Conservation (phyloP, 2,888 invertebrate genomes). For the Ochropleura leucogaster region DNA sequence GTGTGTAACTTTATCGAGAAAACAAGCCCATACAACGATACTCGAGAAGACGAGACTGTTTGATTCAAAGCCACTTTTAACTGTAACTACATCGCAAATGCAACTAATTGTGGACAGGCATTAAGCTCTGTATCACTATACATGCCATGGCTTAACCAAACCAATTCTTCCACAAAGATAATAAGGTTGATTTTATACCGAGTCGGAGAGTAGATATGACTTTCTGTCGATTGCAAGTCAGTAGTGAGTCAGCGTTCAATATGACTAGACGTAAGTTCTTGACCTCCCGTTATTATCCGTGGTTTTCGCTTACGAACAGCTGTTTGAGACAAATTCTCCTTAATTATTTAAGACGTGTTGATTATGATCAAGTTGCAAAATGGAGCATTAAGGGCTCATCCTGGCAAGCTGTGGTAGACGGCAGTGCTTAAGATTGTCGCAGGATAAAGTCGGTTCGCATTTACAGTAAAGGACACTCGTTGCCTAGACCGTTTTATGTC, state of each 20-base stretch:
- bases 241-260: conserved; percentile 83
- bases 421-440: conserved; percentile 42
- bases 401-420: conserved; percentile 16
- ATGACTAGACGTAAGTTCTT: conserved; percentile 84
- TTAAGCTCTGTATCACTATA: conserved; percentile 51
- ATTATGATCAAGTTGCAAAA: conserved; percentile 50
- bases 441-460: conserved; percentile 38
- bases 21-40: conserved; percentile 50
- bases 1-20: conserved; percentile 51
- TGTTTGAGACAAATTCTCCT: conserved; percentile 63
- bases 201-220: conserved; percentile 50
- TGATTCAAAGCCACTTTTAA: conserved; percentile 69
- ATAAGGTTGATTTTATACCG: conserved; percentile 51
- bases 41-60: conserved; percentile 43
- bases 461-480: conserved; percentile 39
- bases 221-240: conserved; percentile 45
- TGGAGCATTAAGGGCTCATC: conserved; percentile 27
- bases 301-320: conserved; percentile 72
- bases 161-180: conserved; percentile 17
- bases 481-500: conserved; percentile 28
- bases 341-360: conserved; percentile 40
- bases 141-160: conserved; percentile 32
- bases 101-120: conserved; percentile 69
- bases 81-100: conserved; percentile 70
- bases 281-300: conserved; percentile 77